Percentiles rank a stretch among this genome's conserved stretches.
Evolutionary conservation across 2,888 invertebrate species (phyloP).

Genomic region (Cataglyphis livida): DNA sequence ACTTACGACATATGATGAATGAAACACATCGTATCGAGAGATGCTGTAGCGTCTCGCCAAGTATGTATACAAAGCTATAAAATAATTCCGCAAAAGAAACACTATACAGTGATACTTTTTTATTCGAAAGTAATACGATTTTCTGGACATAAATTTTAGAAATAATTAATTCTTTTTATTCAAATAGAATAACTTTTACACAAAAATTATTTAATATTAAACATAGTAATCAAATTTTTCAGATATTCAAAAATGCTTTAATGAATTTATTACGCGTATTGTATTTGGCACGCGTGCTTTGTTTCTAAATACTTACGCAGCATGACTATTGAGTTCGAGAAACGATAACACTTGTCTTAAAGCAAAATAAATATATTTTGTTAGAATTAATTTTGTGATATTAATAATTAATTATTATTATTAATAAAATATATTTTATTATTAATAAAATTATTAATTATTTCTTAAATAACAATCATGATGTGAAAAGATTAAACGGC

Average conservation of each 20-base stretch:
- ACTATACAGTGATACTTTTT: background rate
- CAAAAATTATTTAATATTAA: background rate
- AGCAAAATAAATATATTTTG: background rate
- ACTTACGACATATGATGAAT: constrained; percentile 42
- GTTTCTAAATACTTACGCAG: background rate
- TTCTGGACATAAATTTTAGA: background rate
- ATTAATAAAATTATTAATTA: no score
- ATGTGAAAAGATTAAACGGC: no score
- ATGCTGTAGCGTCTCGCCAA: constrained; percentile 33
- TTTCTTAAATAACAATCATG: no score
- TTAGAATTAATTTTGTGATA: no score
- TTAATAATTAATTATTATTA: no score
- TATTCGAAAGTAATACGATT: background rate
- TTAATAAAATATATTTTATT: no score
- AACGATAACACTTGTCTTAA: background rate
- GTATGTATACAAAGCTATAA: background rate
- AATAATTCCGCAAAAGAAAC: background rate
- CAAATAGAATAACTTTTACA: background rate
- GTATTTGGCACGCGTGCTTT: background rate
- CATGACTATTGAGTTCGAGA: background rate
- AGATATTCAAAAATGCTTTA: no score
- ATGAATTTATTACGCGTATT: background rate
- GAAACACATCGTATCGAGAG: background rate
- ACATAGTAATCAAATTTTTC: no score
- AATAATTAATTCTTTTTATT: background rate